Evolutionary conservation across 2,888 invertebrate genomes (phyloP).

Genomic region (Odontocolon sp.): DNA sequence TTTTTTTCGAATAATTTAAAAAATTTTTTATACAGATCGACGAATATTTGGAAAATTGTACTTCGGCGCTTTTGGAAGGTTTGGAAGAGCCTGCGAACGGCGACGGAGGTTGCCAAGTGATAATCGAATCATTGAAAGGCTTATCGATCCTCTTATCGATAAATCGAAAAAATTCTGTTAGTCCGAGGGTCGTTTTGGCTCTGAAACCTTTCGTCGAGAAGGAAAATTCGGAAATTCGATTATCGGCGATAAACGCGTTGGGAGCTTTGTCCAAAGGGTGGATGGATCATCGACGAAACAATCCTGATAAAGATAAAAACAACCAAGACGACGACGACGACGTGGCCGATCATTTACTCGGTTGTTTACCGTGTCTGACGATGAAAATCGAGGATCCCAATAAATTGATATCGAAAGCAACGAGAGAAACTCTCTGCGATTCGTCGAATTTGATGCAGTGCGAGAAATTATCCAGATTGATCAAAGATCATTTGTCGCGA

Average conservation of each 20-base stretch:
- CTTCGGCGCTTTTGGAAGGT: conserved; percentile 74
- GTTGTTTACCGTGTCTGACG: conserved; percentile 74
- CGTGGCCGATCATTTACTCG: conserved; percentile 74
- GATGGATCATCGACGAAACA: too few relatives aligned
- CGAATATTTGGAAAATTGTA: conserved; percentile 74
- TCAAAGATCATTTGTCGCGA: conserved; percentile 66
- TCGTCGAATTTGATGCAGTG: conserved; percentile 70
- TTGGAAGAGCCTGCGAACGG: conserved; percentile 73
- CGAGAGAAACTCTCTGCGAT: conserved; percentile 70
- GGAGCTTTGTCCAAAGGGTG: conserved; percentile 71
- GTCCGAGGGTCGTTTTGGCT: conserved; percentile 73
- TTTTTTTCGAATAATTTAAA: conserved; percentile 1
- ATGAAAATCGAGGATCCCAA: conserved; percentile 74
- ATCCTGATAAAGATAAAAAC: too few relatives aligned
- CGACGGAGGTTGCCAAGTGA: conserved; percentile 73
- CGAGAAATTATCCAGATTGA: conserved; percentile 65
- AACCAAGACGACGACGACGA: conserved; percentile 66
- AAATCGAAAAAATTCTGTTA: conserved; percentile 70
- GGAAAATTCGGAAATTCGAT: conserved; percentile 75
- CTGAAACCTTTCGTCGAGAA: conserved; percentile 77
- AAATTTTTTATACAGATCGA: conserved; percentile 67
- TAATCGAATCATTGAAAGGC: conserved; percentile 74
- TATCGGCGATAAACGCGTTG: conserved; percentile 73
- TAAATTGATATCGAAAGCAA: conserved; percentile 68
- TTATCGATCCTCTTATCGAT: conserved; percentile 71